phyloP scores from a whole-genome alignment of 1,140 invertebrate species.

The Euura saliciscinereae region DNA sequence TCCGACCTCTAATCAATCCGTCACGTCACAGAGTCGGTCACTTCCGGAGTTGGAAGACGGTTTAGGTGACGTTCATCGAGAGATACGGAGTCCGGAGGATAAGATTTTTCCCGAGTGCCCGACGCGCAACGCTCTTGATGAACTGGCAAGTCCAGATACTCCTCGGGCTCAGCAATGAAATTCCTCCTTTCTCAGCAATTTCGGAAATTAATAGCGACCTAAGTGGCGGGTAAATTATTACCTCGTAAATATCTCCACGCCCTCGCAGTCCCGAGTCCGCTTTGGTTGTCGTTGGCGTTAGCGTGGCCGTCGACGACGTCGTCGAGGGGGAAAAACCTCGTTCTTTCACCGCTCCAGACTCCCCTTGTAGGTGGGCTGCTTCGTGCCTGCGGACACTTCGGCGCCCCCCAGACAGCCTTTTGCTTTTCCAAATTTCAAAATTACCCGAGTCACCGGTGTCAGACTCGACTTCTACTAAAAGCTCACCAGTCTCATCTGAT shows the following conservation, averaged over 20 bases:
- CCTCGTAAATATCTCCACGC: constrained; percentile 54
- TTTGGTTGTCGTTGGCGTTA: neutral
- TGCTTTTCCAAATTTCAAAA: no score
- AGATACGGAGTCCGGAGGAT: neutral
- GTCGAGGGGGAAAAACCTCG: no score
- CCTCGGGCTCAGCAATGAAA: neutral
- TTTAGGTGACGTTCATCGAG: neutral
- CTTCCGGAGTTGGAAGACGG: neutral
- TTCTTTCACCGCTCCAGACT: no score
- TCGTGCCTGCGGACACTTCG: no score
- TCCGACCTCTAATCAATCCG: constrained; percentile 44
- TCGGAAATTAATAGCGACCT: constrained; percentile 55
- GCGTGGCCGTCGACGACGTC: no score
- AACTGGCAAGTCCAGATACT: neutral
- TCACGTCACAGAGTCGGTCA: constrained; percentile 18
- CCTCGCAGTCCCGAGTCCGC: constrained; percentile 23
- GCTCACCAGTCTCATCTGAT: no score
- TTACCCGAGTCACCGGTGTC: no score
- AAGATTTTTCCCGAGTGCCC: neutral
- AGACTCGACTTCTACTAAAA: no score
- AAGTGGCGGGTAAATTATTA: constrained; percentile 58
- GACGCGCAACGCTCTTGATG: neutral
- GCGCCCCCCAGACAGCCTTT: no score
- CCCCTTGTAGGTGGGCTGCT: no score
- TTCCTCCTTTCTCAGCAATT: constrained; percentile 51